Percentiles rank a stretch among this genome's conserved stretches.
These are phyloP conservation scores for Zygogramma bicolorata DNA, from an alignment of 2,888 invertebrate species.

Conservation along the genomic window DNA sequence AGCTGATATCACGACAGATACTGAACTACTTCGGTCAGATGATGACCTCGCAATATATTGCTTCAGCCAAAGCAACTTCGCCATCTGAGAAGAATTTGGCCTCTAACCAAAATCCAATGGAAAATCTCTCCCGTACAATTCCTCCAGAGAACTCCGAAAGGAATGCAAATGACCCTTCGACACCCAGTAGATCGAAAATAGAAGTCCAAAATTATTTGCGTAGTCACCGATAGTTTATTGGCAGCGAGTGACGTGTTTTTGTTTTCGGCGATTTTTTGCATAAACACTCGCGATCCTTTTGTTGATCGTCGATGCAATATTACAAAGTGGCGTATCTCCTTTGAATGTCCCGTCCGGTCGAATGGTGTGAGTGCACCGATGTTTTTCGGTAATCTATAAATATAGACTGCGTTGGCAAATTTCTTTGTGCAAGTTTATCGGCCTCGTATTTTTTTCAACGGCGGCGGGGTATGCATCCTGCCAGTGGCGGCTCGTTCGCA, in stretches of 20 bases:
- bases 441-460: conserved; percentile 45
- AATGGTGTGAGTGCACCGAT: conserved; percentile 34
- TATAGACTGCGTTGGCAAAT: conserved; percentile 48
- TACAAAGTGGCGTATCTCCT: conserved; percentile 20
- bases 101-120: neutral
- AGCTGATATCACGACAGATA: too few species aligned
- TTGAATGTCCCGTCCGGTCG: conserved; percentile 38
- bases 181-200: conserved; percentile 13
- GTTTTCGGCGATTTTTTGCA: conserved; percentile 9
- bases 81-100: neutral
- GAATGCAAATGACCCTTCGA: conserved; percentile 23
- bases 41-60: too few species aligned
- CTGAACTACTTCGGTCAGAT: too few species aligned
- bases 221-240: neutral
- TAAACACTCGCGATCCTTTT: conserved; percentile 4
- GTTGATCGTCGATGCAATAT: conserved; percentile 17
- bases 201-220: conserved; percentile 10
- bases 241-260: neutral
- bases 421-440: conserved; percentile 51
- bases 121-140: neutral
- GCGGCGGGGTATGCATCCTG: conserved; percentile 38
- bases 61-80: neutral
- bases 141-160: neutral
- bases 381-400: conserved; percentile 49
- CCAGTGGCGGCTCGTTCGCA: conserved; percentile 33